Percentiles rank a stretch among this genome's conserved stretches.
Evolutionary conservation across 30 jellyfish, hydroid and myxozoan genomes (phyloP).

Genomic region (Hydra vulgaris): DNA sequence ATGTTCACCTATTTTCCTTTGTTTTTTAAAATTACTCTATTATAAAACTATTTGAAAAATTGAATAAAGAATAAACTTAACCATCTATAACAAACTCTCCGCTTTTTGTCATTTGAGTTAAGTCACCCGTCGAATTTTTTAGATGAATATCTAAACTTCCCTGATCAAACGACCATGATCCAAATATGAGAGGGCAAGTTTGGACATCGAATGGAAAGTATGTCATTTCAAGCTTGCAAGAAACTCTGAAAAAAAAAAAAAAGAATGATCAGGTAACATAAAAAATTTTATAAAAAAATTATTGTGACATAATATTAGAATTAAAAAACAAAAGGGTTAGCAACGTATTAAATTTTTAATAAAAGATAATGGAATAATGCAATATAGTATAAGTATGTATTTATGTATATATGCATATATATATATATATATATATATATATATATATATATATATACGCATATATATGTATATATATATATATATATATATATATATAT

Average conservation of each 20-base stretch:
- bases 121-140: constrained; percentile 41
- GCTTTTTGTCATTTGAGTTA: constrained; percentile 37
- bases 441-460: too few species aligned
- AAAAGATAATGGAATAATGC: too few species aligned
- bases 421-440: too few species aligned
- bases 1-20: not conserved
- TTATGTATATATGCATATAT: too few species aligned
- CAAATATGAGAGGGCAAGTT: constrained; percentile 50
- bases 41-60: not conserved
- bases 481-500: too few species aligned
- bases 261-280: not conserved
- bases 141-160: constrained; percentile 38
- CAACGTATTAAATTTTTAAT: too few species aligned
- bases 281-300: too few species aligned
- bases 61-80: constrained; percentile 1
- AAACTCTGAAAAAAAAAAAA: constrained; percentile 15
- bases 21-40: not conserved
- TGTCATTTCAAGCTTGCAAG: constrained; percentile 56
- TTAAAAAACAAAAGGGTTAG: too few species aligned
- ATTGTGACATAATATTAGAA: not conserved
- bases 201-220: constrained; percentile 87
- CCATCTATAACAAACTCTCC: constrained; percentile 71
- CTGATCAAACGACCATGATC: constrained; percentile 81
- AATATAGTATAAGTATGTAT: too few species aligned
- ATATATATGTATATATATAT: too few species aligned